Evolutionary conservation across 2,113 vertebrate genomes (phyloP), one percentile per base, ranked within the genome.

Genomic region (Lophochroa leadbeateri): DNA sequence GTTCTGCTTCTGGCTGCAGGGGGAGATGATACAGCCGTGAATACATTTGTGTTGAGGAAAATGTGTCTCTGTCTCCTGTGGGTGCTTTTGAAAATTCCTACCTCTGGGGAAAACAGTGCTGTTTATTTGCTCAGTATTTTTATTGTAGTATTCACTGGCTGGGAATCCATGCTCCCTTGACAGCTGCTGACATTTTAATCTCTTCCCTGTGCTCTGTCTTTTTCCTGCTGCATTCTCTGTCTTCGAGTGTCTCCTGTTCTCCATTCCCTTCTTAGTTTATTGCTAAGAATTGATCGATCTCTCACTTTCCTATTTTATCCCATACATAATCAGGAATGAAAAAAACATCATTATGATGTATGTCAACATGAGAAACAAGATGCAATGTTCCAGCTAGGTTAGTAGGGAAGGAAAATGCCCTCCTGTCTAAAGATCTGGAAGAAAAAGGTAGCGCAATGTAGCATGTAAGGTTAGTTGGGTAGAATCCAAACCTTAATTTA

Each of bases 41-140:
- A 90, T 65, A 18, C 6, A 12, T 60, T 37, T 70, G 37, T 3
- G 0, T 55, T 61, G 58, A 85, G 68, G 53, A 60, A 72, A 77
- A 78, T 6, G 24, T 80, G 63, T 50, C 10, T 0, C 46, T 92
- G 44, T 58, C 60, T 94, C 68, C 23, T 70, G 49, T 31, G n/a
- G 15, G 17, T 49, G 72, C 83, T 71, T 95, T 82, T 87, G 61
- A 71, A 84, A 84, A 85, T 75, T 63, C 79, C 33, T 78, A 0
- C 55, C 55, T 91, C 69, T 83, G n/a, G 33, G 89, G 57, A 94
- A 83, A 78, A 72, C 0, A 1, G 23, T 21, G 15, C 25, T 92
- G 31, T 88, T 90, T 92, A 77, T 88, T 92, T 88, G 39, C 46
- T 92, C 14, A 12, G 31, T 76, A 46, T 76, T 92, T 94, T 87